A percentile compares a stretch with the other conserved stretches of the same genome.
Evolutionary conservation across 2,113 vertebrate species (phyloP).

Genomic region (Corythaeola cristata): DNA sequence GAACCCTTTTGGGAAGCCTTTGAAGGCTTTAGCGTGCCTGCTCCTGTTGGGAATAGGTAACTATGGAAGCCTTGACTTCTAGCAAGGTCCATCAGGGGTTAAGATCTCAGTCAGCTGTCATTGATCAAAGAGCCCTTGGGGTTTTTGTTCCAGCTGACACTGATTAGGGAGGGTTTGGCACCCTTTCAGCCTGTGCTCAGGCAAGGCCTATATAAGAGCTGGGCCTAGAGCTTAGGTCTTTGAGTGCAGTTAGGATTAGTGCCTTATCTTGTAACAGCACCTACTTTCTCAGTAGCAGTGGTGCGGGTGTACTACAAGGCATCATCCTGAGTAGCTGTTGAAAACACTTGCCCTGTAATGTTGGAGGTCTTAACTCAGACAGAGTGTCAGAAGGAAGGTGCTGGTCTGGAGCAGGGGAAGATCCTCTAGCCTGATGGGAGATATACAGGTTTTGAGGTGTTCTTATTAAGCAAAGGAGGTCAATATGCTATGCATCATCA

Average conservation of each 20-base stretch:
- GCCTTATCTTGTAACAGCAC: accelerated
- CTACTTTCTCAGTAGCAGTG: accelerated
- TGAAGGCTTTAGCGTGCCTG: background rate
- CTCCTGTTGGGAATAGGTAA: background rate
- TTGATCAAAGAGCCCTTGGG: background rate
- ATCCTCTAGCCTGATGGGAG: background rate
- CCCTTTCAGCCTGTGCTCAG: background rate
- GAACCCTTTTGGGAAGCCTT: background rate
- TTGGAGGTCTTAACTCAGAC: background rate
- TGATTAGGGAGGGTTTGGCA: background rate
- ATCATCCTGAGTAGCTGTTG: background rate
- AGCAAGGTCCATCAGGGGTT: background rate
- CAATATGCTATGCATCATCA: background rate
- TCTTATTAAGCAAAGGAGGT: background rate
- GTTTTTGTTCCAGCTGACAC: background rate
- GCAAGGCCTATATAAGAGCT: background rate
- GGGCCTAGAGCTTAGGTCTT: accelerated
- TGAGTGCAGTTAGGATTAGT: accelerated
- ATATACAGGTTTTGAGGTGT: background rate
- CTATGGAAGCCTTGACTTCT: background rate
- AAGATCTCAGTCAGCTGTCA: background rate
- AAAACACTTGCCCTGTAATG: accelerated
- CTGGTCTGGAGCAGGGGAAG: background rate
- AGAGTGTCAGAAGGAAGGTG: background rate
- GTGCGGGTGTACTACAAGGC: background rate